A percentile compares a stretch with the other conserved stretches of the same genome.
Conservation (phyloP, 2,113 vertebrate genomes). For the Scytalopus superciliaris region DNA sequence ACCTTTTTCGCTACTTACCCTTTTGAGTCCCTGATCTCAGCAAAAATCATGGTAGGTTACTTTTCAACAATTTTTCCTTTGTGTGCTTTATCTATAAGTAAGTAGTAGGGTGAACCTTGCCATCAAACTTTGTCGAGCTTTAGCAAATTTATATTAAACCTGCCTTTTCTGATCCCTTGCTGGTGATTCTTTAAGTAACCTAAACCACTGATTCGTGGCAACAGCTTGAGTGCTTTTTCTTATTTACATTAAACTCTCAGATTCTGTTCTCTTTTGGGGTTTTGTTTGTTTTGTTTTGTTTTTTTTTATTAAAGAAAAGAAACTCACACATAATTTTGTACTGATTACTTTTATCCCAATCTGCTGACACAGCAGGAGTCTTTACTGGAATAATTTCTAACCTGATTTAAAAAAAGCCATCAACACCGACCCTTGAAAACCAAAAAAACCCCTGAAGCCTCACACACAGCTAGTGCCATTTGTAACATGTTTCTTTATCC, state of each 20-base stretch:
- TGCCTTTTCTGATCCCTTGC: not conserved
- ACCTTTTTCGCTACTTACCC: not conserved
- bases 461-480: not conserved
- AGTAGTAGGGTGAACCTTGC: not conserved
- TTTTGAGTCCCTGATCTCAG: not conserved
- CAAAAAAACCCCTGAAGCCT: not conserved
- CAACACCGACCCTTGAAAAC: not conserved
- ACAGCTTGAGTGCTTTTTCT: not conserved
- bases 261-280: not conserved
- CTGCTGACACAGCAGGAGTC: not conserved
- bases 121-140: not conserved
- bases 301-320: not conserved
- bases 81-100: not conserved
- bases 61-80: not conserved
- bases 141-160: not conserved
- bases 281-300: not conserved
- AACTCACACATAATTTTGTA: not conserved
- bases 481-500: not conserved
- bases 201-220: not conserved
- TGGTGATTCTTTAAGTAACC: not conserved
- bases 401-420: not conserved
- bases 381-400: slow-evolving; percentile 18
- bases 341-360: slow-evolving; percentile 6
- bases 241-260: not conserved
- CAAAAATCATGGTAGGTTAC: not conserved